phyloP scores from a whole-genome alignment of 2,888 invertebrate species.

The Drosophila pegasa region DNA sequence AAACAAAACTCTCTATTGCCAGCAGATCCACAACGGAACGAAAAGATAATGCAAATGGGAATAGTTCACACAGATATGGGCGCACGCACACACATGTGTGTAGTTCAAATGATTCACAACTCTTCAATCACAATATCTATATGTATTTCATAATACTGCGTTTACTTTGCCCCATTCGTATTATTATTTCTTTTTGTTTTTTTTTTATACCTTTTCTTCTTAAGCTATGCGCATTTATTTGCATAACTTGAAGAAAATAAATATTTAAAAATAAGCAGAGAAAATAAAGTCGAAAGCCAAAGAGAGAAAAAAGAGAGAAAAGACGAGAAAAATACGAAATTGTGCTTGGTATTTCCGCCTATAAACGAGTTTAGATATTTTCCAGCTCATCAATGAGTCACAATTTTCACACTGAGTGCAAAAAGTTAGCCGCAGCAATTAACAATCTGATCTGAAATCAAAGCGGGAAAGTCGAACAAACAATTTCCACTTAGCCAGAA shows the following conservation, averaged over 20 bases:
- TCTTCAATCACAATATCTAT: slow-evolving; percentile 6
- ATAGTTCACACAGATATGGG: neutral
- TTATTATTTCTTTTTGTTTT: slow-evolving; percentile 7
- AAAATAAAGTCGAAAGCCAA: slow-evolving; percentile 9
- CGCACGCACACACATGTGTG: neutral
- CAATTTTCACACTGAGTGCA: slow-evolving; percentile 29
- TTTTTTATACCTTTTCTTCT: slow-evolving; percentile 20
- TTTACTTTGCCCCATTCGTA: slow-evolving; percentile 32
- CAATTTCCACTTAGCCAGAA: slow-evolving; percentile 63
- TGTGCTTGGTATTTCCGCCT: slow-evolving; percentile 47
- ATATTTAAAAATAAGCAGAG: slow-evolving; percentile 6
- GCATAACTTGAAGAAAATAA: slow-evolving; percentile 32
- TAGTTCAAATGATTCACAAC: slow-evolving; percentile 42
- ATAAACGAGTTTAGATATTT: slow-evolving; percentile 34
- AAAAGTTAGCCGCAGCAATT: slow-evolving; percentile 37
- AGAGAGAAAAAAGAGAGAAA: slow-evolving; percentile 10
- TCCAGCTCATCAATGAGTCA: slow-evolving; percentile 40
- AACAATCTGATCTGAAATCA: slow-evolving; percentile 23
- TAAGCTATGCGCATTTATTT: slow-evolving; percentile 46
- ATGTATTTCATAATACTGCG: slow-evolving; percentile 16
- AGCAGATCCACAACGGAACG: slow-evolving; percentile 21
- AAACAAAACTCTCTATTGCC: slow-evolving; percentile 12
- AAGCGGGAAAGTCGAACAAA: slow-evolving; percentile 52
- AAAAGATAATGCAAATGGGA: slow-evolving; percentile 41
- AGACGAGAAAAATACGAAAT: slow-evolving; percentile 5